Evolutionary conservation across 2,113 vertebrate genomes (phyloP), one percentile per base, ranked within the genome.

Genomic region (Carettochelys insculpta): DNA sequence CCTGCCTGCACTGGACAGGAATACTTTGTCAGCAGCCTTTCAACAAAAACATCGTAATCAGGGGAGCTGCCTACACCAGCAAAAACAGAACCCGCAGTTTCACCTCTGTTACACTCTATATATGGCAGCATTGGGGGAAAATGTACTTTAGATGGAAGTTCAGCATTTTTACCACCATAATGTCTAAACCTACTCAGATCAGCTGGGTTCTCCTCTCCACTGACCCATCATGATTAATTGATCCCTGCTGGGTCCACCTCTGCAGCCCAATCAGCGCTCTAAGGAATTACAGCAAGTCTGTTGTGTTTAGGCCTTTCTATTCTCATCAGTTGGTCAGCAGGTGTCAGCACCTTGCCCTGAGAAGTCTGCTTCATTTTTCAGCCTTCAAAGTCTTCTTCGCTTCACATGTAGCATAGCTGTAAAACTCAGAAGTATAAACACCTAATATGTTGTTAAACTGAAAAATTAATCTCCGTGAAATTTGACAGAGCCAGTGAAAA

Each of bases 1-100:
- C 56, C 77, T 83, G 77, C 79, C 94, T 88, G 52, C 12, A 0
- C 34, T 0, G 0, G 77, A 82, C 83, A 90, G 94, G 88, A 92
- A 88, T 94, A 93, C 65, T 89, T 82, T 52, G 78, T 96, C 95
- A 95, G 90, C 93, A 95, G 87, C 90, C 88, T 19, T 7, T n/a
- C 20, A 83, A 82, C 52, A 76, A 82, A 81, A 29, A 43, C 12
- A 29, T 38, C 16, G 41, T 75, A 14, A 75, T 45, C 22, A 27
- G 12, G 71, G 71, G 43, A 22, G 25, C 45, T 75, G 41, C 43
- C 71, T 75, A 45, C 24, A 43, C 12, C 27, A 13, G 12, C 38
- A 75, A 75, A 75, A 45, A 45, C 25, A 75, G 41, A 45, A 75
- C 45, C 80, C 89, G 85, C 78, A 20, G 20, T 91, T 94, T 83